These are phyloP conservation scores for Centropyge bicolor DNA, from an alignment of 2,797 vertebrate species.

Conservation along the genomic window DNA sequence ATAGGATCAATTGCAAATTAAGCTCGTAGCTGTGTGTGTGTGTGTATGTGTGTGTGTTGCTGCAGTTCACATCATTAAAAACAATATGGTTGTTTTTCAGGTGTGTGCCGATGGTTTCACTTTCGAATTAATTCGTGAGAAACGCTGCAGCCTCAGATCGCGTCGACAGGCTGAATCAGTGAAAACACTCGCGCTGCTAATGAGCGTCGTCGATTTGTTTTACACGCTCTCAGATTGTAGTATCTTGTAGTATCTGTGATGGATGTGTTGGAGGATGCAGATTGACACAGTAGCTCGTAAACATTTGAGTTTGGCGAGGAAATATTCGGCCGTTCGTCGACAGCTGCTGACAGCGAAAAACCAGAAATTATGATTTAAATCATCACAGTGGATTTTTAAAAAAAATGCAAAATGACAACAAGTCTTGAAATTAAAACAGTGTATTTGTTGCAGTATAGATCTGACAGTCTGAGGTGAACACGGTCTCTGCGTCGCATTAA, in stretches of 20 bases:
- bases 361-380: constrained; percentile 34
- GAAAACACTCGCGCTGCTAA: constrained; percentile 25
- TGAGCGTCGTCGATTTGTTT: constrained; percentile 28
- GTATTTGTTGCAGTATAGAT: neutral
- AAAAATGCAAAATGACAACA: constrained; percentile 18
- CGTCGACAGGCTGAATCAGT: constrained; percentile 15
- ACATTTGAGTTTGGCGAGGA: constrained; percentile 31
- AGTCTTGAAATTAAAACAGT: neutral
- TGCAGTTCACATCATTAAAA: constrained; percentile 23
- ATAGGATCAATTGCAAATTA: constrained; percentile 67
- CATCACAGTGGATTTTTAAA: constrained; percentile 34
- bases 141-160: constrained; percentile 5
- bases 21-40: constrained; percentile 45
- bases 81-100: constrained; percentile 12
- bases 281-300: constrained; percentile 44
- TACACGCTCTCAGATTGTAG: constrained; percentile 7
- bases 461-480: constrained; percentile 32
- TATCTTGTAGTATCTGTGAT: constrained; percentile 9
- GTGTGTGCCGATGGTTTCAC: neutral
- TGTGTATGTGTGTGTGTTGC: neutral
- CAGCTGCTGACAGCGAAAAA: constrained; percentile 56
- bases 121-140: neutral
- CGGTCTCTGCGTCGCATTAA: constrained; percentile 52
- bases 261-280: constrained; percentile 43
- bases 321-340: constrained; percentile 47